Base-by-base conservation (phyloP, 2,888 invertebrate genomes). In the Meteorus cinctellus region DNA sequence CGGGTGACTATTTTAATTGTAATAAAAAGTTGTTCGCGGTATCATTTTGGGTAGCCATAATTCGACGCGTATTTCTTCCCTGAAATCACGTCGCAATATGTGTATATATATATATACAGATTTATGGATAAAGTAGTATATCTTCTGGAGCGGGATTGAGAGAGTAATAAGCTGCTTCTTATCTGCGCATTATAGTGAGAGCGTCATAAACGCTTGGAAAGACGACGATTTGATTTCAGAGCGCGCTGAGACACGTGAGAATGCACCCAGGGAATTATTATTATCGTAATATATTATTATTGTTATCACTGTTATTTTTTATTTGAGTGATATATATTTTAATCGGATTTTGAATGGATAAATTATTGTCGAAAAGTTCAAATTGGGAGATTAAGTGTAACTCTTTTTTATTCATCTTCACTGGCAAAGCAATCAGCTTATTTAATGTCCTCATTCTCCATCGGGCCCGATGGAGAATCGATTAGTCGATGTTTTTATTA, bases 161-260 rank as follows among this genome's bases (percentile, higher is more conserved):
- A 81, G 82, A 82, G 84, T 84, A 85, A 85, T 85, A 85, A 85
- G 85, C 82, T 81, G 34, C 48, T 48, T 59, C 84, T 85, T 84
- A 85, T 85, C 85, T 85, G 81, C 81, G 82, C 82, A 84, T 83
- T 84, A 84, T 85, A 83, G 84, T 80, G 83, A 85, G 84, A 81
- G 82, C 83, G 82, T 83, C 84, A 84, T 84, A 85, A 84, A 84
- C 82, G 80, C 82, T 81, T 77, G n/a, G 48, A 2, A 48, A n/a
- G 48, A 48, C 16, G 48, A 16, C 48, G n/a, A 48, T n/a, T n/a
- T 16, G n/a, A n/a, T 48, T 48, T n/a, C 48, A 16, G 16, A n/a
- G 48, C 1, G n/a, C 14, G 48, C 77, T 82, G 81, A 83, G 83
- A 84, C 81, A 83, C 83, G 80, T 77, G 74, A 74, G 77, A 71